Evolutionary conservation across 2,113 vertebrate species (phyloP).

Genomic region (Pseudopipra pipra): DNA sequence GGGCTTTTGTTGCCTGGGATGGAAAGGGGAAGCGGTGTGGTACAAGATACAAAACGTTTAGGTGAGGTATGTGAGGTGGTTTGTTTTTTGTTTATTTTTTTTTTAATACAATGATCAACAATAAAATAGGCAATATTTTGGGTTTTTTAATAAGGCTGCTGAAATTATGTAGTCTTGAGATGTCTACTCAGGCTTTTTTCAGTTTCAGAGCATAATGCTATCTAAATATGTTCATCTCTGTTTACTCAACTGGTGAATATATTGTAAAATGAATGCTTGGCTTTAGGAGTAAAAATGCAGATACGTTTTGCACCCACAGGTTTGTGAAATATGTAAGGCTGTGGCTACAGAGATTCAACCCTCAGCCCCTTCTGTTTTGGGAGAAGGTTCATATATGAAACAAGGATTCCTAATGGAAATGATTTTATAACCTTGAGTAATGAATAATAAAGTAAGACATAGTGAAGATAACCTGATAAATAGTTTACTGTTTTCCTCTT

Average conservation of each 20-base stretch:
- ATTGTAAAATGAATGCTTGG: slow-evolving; percentile 5
- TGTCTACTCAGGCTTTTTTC: background rate
- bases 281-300: slow-evolving; percentile 11
- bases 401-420: background rate
- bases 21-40: background rate
- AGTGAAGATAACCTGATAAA: background rate
- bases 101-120: background rate
- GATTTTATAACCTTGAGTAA: background rate
- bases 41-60: background rate
- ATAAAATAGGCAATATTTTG: background rate
- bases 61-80: background rate
- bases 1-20: background rate
- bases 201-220: background rate
- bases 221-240: background rate
- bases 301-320: background rate
- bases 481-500: background rate
- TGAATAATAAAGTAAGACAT: background rate
- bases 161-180: background rate
- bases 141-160: background rate
- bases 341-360: background rate
- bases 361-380: background rate
- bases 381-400: background rate
- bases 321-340: background rate
- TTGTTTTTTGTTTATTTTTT: background rate
- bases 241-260: slow-evolving; percentile 9